Conservation (phyloP, 2,888 invertebrate species). For the Campoletis raptor region DNA sequence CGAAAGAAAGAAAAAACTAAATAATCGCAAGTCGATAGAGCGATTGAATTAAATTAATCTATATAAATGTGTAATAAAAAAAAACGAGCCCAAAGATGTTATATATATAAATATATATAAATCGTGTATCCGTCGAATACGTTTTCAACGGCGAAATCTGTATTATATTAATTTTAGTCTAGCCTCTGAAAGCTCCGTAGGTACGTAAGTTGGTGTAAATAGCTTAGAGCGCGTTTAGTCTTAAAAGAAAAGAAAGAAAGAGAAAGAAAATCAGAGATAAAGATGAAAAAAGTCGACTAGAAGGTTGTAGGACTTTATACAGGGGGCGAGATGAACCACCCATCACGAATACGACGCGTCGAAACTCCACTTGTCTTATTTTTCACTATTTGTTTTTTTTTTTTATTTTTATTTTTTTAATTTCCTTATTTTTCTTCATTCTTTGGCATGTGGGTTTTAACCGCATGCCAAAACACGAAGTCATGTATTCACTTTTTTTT, state of each 20-base stretch:
- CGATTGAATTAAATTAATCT: slow-evolving; percentile 72
- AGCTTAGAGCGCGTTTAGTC: slow-evolving; percentile 76
- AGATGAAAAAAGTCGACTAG: slow-evolving; percentile 56
- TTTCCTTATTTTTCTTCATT: slow-evolving; percentile 18
- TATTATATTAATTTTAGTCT: slow-evolving; percentile 84
- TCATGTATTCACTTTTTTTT: slow-evolving; percentile 27
- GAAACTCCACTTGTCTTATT: slow-evolving; percentile 14
- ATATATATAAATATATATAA: slow-evolving; percentile 69
- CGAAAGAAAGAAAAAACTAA: slow-evolving; percentile 49
- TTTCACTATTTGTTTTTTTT: slow-evolving; percentile 25
- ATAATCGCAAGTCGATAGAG: slow-evolving; percentile 54
- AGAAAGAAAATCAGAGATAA: slow-evolving; percentile 24
- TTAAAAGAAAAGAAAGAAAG: slow-evolving; percentile 52
- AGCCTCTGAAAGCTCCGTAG: slow-evolving; percentile 79
- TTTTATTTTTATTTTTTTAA: too few species aligned
- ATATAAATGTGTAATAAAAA: slow-evolving; percentile 84
- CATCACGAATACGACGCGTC: slow-evolving; percentile 51
- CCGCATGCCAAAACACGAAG: slow-evolving; percentile 22
- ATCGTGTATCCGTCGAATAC: slow-evolving; percentile 79
- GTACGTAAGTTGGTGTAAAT: slow-evolving; percentile 83
- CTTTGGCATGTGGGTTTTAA: slow-evolving; percentile 42
- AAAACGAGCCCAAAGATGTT: slow-evolving; percentile 84
- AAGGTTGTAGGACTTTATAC: slow-evolving; percentile 63
- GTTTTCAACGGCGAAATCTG: slow-evolving; percentile 77
- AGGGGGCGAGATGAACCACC: slow-evolving; percentile 67